Evolutionary conservation across 2,888 invertebrate species (phyloP), one percentile per base, ranked within the genome.

Genomic region (Rhogogaster chlorosoma): DNA sequence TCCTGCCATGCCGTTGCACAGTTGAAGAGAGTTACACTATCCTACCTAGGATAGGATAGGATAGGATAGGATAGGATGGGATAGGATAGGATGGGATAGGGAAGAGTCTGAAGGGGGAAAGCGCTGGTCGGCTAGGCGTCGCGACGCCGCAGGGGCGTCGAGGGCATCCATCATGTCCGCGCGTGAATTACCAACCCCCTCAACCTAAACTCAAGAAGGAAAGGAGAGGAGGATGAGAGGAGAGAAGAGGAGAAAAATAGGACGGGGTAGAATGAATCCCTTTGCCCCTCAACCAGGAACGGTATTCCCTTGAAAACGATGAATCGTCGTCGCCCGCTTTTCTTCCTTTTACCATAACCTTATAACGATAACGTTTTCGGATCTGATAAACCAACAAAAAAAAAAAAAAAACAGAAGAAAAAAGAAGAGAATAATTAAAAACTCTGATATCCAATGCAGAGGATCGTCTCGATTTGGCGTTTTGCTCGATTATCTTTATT

Each of bases 71-170:
- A 15, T n/a, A n/a, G n/a, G n/a, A 15, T 49, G 49, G 12, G 15
- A 9, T 2, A 53, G 49, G 49, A 26, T 61, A 18, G n/a, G 18
- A 2, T 15, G 26, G 45, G 57, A 77, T 1, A 22, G 57, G 42
- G 45, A 45, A 22, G 22, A 22, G 42, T 36, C 0, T 42, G 42
- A 42, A n/a, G 26, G 6, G 42, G 53, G 36, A n/a, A 18, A 26
- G 61, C 75, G 82, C 75, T 85, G 87, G 88, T 61, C 61, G 88
- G 88, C 89, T 89, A 91, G 92, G 91, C 92, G 91, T 91, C 90
- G 90, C 90, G 92, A 91, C 91, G 92, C 90, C 92, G 91, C 88
- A 91, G 88, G 90, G 91, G 90, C 91, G 91, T 91, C 92, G 90
- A 89, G 89, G 87, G 90, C 91, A 92, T 92, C 91, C 90, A 92